Percentiles rank a stretch among this genome's conserved stretches.
Evolutionary conservation across 2,113 vertebrate species (phyloP).

Genomic region (Chionis minor): DNA sequence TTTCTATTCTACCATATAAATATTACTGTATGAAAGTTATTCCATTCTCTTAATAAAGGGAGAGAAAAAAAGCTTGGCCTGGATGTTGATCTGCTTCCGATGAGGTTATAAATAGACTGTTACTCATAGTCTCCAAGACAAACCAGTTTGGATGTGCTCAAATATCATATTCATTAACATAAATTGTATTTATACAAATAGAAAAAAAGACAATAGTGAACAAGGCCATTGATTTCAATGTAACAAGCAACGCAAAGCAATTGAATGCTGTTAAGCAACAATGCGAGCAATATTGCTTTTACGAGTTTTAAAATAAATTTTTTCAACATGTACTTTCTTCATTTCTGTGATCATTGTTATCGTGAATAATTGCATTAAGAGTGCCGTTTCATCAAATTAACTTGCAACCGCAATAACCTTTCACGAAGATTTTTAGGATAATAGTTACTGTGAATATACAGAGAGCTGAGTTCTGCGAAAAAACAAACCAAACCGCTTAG

Average conservation of each 20-base stretch:
- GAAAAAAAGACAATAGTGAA: not conserved
- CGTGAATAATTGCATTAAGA: constrained; percentile 42
- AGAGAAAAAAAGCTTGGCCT: not conserved
- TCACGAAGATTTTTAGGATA: constrained; percentile 19
- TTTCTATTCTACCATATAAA: not conserved
- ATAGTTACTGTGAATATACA: not conserved
- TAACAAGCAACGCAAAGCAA: not conserved
- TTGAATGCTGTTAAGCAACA: constrained; percentile 13
- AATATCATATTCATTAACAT: constrained; percentile 31
- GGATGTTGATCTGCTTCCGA: not conserved
- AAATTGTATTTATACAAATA: constrained; percentile 42
- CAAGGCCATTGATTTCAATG: not conserved
- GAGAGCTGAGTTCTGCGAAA: not conserved
- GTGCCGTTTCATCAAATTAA: constrained; percentile 12
- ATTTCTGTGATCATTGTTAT: constrained; percentile 12
- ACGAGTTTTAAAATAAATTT: not conserved
- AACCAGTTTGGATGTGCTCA: constrained; percentile 16
- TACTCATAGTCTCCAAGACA: not conserved
- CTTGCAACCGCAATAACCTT: constrained; percentile 20
- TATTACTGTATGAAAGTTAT: not conserved
- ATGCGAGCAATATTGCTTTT: not conserved
- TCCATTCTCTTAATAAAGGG: not conserved
- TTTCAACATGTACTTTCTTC: constrained; percentile 8
- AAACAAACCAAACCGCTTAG: not conserved
- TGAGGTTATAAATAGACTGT: constrained; percentile 6